These are phyloP conservation scores for Alcedo quadribrachys DNA, from an alignment of 2,797 vertebrate species.

Conservation along the genomic window DNA sequence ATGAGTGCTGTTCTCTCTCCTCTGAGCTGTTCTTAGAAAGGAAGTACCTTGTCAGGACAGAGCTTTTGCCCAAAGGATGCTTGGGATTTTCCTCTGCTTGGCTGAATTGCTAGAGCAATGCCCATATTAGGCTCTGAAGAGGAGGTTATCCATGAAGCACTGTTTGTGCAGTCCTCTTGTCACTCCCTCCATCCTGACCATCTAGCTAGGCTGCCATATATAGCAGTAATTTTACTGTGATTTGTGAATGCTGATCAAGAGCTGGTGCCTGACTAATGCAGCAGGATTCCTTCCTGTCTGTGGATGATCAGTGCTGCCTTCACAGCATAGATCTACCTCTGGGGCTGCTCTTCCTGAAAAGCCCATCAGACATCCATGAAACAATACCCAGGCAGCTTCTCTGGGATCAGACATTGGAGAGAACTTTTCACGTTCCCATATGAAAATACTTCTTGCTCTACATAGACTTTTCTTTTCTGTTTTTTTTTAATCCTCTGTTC, in stretches of 20 bases:
- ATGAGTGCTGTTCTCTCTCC: not conserved
- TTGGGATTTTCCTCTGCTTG: not conserved
- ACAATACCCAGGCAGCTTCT: not conserved
- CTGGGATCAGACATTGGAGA: not conserved
- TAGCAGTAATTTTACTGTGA: constrained; percentile 34
- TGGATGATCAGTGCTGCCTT: not conserved
- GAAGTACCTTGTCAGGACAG: not conserved
- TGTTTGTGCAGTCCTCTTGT: constrained; percentile 9
- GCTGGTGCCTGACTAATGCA: not conserved
- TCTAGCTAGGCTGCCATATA: constrained; percentile 62
- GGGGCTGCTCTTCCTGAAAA: not conserved
- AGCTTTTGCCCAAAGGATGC: not conserved
- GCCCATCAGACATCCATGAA: not conserved
- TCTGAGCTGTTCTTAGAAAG: not conserved
- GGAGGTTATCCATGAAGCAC: not conserved
- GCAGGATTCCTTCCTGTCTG: not conserved
- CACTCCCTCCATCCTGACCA: not conserved
- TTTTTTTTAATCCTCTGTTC: not conserved
- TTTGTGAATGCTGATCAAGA: constrained; percentile 38
- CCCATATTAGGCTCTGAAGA: constrained; percentile 55
- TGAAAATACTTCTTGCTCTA: not conserved
- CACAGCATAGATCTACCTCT: not conserved
- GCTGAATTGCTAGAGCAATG: not conserved
- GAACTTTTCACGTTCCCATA: not conserved
- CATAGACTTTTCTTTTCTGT: not conserved